These are phyloP conservation scores for Noctua janthina DNA, from an alignment of 2,888 invertebrate genomes.

Conservation along the genomic window DNA sequence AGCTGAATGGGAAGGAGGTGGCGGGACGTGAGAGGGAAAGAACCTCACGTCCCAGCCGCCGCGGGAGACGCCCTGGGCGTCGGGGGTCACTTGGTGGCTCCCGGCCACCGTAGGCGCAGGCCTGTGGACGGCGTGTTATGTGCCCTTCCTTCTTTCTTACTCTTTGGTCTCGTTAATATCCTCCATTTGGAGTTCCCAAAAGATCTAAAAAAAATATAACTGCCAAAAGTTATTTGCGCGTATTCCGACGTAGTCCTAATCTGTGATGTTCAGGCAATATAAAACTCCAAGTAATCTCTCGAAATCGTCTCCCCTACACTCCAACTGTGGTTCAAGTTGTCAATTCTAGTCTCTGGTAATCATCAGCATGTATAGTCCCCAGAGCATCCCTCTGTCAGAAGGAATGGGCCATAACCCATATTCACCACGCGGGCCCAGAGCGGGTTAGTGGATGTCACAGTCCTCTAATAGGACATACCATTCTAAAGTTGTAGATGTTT, in stretches of 20 bases:
- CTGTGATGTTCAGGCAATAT: not conserved
- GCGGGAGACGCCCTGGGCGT: no score
- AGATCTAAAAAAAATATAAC: not conserved
- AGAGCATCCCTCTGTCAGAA: not conserved
- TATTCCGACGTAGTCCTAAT: not conserved
- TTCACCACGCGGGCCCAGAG: not conserved
- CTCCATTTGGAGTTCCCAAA: not conserved
- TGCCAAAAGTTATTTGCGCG: not conserved
- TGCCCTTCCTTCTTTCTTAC: no score
- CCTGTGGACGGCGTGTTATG: no score
- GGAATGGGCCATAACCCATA: not conserved
- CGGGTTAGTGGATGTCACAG: not conserved
- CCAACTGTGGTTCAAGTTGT: not conserved
- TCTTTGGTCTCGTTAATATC: not conserved
- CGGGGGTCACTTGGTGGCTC: no score
- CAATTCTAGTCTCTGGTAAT: not conserved
- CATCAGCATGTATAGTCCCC: not conserved
- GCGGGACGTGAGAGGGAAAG: no score
- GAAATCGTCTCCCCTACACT: not conserved
- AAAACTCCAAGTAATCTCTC: not conserved
- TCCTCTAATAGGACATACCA: not conserved
- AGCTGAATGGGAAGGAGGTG: no score
- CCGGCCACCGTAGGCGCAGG: no score
- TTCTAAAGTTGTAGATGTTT: not conserved
- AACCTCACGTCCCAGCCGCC: no score